These are phyloP conservation scores for Platysternon megacephalum DNA, from an alignment of 2,113 vertebrate genomes.

Conservation along the genomic window DNA sequence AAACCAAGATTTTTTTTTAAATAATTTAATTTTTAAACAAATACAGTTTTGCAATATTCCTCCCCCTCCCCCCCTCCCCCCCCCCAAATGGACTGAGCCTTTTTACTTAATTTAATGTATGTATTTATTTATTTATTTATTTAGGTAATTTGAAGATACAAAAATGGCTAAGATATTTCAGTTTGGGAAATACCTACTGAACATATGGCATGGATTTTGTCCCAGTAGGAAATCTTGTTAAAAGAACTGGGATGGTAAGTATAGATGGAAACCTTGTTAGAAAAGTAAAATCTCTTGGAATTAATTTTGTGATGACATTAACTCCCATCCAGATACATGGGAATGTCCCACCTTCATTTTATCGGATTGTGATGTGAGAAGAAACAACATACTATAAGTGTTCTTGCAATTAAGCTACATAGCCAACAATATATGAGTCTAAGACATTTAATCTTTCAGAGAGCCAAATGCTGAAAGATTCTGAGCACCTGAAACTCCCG, in stretches of 20 bases:
- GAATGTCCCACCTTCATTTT: neutral
- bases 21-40: neutral
- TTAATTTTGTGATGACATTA: neutral
- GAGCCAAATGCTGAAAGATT: neutral
- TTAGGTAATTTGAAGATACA: neutral
- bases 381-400: neutral
- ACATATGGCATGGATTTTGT: neutral
- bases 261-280: neutral
- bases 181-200: neutral
- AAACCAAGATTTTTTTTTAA: neutral
- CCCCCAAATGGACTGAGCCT: neutral
- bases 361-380: neutral
- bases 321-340: neutral
- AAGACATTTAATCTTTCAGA: neutral
- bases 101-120: neutral
- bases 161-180: neutral
- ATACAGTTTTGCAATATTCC: neutral
- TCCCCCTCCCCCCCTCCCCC: too few species aligned
- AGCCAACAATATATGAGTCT: neutral
- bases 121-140: neutral
- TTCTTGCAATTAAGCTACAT: neutral
- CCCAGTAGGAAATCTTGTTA: neutral
- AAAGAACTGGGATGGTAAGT: neutral
- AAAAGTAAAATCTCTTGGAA: neutral
- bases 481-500: neutral